Percentiles rank a stretch among this genome's conserved stretches.
Conservation (phyloP, 2,888 invertebrate species). For the Volucella inflata region DNA sequence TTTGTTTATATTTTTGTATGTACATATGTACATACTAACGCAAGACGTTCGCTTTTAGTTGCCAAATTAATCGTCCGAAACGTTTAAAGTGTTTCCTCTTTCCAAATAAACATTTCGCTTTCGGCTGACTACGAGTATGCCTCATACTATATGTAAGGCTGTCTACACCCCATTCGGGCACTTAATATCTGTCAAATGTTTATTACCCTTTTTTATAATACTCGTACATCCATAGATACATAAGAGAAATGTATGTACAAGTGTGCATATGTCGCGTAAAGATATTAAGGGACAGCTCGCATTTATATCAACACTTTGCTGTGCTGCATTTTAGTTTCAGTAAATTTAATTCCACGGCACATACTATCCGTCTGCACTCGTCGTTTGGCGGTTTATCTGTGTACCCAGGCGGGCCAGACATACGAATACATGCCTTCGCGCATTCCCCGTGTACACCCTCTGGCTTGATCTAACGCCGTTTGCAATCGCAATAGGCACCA, state of each 20-base stretch:
- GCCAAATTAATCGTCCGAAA: conserved; percentile 44
- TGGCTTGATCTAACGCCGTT: conserved; percentile 62
- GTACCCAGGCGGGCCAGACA: conserved; percentile 56
- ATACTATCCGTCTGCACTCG: conserved; percentile 28
- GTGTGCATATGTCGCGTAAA: conserved; percentile 46
- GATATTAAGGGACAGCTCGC: conserved; percentile 54
- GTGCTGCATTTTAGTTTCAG: conserved; percentile 59
- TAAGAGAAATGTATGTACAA: background rate
- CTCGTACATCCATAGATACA: background rate
- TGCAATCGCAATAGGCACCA: conserved; percentile 31
- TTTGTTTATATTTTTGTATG: background rate
- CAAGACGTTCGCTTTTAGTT: conserved; percentile 23
- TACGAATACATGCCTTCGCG: background rate
- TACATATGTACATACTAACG: background rate
- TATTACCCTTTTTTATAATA: conserved; percentile 39
- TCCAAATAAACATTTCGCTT: conserved; percentile 44
- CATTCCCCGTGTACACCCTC: conserved; percentile 30
- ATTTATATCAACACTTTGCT: conserved; percentile 65
- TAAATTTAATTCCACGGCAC: conserved; percentile 71
- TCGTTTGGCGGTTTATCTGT: conserved; percentile 52
- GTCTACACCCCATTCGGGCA: conserved; percentile 5
- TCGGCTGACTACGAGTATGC: background rate
- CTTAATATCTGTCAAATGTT: conserved; percentile 67
- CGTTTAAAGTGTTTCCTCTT: conserved; percentile 31
- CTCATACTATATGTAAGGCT: conserved; percentile 13